Percentiles rank a stretch among this genome's conserved stretches.
phyloP scores from a whole-genome alignment of 2,888 invertebrate species.

The Diabrotica balteata region DNA sequence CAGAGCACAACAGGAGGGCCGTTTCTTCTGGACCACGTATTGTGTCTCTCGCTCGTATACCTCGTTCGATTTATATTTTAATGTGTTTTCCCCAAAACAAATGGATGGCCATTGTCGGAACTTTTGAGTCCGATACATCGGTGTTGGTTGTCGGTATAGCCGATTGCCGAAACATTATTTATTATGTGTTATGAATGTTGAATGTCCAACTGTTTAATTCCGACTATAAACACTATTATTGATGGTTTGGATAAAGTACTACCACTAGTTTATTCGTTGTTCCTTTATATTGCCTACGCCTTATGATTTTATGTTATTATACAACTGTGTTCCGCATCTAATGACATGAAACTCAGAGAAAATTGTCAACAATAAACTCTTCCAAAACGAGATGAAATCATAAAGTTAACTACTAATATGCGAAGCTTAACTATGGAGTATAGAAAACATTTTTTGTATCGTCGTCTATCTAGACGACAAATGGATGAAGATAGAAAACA shows the following conservation, averaged over 20 bases:
- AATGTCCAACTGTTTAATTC: slow-evolving; percentile 56
- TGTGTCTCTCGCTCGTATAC: slow-evolving; percentile 56
- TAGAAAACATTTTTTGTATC: no score
- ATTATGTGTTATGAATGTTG: slow-evolving; percentile 59
- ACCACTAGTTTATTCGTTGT: background rate
- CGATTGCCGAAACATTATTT: slow-evolving; percentile 57
- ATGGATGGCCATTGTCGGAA: slow-evolving; percentile 59
- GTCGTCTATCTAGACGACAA: no score
- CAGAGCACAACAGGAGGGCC: slow-evolving; percentile 48
- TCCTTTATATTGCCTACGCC: background rate
- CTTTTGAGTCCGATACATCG: slow-evolving; percentile 52
- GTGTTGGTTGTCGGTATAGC: slow-evolving; percentile 9
- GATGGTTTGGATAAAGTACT: slow-evolving; percentile 38
- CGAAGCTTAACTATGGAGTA: no score
- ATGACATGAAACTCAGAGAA: no score
- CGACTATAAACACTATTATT: slow-evolving; percentile 55
- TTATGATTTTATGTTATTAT: no score
- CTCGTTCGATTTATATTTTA: slow-evolving; percentile 61
- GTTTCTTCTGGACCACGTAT: slow-evolving; percentile 56
- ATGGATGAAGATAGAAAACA: no score
- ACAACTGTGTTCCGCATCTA: no score
- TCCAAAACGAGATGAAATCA: no score
- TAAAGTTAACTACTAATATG: no score
- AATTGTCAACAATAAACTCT: no score
- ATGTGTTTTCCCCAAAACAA: slow-evolving; percentile 61